Evolutionary conservation across 2,888 invertebrate genomes (phyloP).

Genomic region (Andrena haemorrhoa): DNA sequence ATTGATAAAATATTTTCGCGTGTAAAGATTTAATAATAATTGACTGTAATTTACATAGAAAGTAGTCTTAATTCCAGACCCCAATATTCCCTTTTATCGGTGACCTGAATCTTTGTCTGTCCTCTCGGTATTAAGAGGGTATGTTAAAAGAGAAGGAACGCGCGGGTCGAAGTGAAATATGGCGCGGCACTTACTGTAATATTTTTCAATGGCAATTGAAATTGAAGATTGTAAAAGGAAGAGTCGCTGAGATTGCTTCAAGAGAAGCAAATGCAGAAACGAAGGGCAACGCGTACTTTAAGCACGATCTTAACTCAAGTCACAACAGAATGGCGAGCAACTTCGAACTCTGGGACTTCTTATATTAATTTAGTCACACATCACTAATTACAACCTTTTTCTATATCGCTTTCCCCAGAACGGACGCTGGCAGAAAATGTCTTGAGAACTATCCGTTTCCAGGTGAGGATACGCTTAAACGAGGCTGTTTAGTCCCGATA

Average conservation of each 20-base stretch:
- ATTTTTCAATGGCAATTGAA: no score
- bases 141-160: background rate
- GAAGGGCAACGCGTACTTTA: no score
- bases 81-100: slow-evolving; percentile 7
- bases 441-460: background rate
- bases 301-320: background rate
- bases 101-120: slow-evolving; percentile 12
- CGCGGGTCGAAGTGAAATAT: no score
- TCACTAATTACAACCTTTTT: slow-evolving; percentile 19
- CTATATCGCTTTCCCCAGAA: background rate
- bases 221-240: no score
- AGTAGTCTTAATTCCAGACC: no score
- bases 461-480: no score
- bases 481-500: background rate
- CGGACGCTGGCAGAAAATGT: background rate
- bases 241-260: no score
- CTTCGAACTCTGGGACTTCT: background rate
- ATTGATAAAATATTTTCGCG: no score
- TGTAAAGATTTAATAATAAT: no score
- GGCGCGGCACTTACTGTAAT: no score
- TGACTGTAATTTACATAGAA: no score
- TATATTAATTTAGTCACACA: background rate
- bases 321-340: background rate
- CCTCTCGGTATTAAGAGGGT: background rate
- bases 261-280: no score